Evolutionary conservation across 2,113 vertebrate genomes (phyloP).

Genomic region (Tetrax tetrax): DNA sequence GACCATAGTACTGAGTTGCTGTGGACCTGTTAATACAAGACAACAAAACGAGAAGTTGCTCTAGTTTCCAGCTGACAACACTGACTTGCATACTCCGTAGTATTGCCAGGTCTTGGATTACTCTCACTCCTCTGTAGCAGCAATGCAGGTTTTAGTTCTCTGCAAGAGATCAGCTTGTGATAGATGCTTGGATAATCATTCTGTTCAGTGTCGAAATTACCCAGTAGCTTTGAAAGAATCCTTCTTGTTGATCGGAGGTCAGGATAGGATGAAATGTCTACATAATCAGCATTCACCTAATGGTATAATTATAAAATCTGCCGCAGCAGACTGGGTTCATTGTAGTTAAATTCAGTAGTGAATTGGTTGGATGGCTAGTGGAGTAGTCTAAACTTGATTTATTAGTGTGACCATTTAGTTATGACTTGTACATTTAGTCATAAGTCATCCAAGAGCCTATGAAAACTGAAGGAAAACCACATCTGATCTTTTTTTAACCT

Average conservation of each 20-base stretch:
- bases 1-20: not conserved
- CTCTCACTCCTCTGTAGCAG: not conserved
- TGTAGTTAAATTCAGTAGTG: not conserved
- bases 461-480: not conserved
- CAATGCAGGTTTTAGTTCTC: not conserved
- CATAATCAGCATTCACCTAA: not conserved
- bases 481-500: not conserved
- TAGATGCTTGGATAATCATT: not conserved
- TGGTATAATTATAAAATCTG: not conserved
- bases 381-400: not conserved
- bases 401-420: not conserved
- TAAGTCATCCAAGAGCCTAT: not conserved
- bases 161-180: not conserved
- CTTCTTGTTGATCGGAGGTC: not conserved
- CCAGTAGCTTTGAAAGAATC: not conserved
- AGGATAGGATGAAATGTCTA: not conserved
- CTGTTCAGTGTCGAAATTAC: not conserved
- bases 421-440: not conserved
- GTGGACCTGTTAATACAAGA: not conserved
- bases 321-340: not conserved
- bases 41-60: not conserved
- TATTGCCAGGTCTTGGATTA: not conserved
- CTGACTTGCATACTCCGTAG: not conserved
- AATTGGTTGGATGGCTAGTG: not conserved
- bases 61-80: not conserved